Evolutionary conservation across 2,113 vertebrate genomes (phyloP), one percentile per base, ranked within the genome.

Genomic region (Oriolus oriolus): DNA sequence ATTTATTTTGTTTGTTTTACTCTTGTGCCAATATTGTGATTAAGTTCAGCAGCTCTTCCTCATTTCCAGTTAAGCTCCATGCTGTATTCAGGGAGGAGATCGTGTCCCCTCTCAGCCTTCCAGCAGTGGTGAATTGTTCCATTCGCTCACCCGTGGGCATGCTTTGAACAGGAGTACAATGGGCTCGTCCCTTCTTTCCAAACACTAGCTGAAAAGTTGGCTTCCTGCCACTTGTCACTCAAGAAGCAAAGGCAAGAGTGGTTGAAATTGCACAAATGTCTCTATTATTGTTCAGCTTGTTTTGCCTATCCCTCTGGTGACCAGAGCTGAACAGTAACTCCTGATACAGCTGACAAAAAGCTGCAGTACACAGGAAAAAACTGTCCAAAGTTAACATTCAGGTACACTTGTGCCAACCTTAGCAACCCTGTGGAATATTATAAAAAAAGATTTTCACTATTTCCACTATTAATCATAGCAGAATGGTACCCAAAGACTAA

Each of bases 161-260:
- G 47, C 70, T 95, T 93, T 93, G 95, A 94, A 85, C 50, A 44
- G 53, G 35, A 83, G 20, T 42, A 79, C 78, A 93, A 83, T 83
- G 78, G 86, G 69, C 75, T 93, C 2, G 0, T 66, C 47, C 66
- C 82, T 65, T 80, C 93, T 82, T 80, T 74, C 71, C 87, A 90
- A 93, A 61, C 59, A 52, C 60, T 24, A 16, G 0, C 53, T 83
- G 70, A 21, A 80, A 75, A 77, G 45, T 85, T 96, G 93, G 77
- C 84, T 90, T 80, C 76, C 87, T 84, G 87, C 82, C 93, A 90
- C 78, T 90, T 88, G 84, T 90, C 91, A 95, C 87, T 95, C 87
- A 84, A 85, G 81, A 69, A 84, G n/a, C 27, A 88, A 74, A 83
- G 0, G n/a, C 64, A 23, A 35, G 60, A 90, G 23, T 12, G 21